Base-by-base conservation (phyloP, 1,140 invertebrate genomes). In the Drosophila sulfurigaster region DNA sequence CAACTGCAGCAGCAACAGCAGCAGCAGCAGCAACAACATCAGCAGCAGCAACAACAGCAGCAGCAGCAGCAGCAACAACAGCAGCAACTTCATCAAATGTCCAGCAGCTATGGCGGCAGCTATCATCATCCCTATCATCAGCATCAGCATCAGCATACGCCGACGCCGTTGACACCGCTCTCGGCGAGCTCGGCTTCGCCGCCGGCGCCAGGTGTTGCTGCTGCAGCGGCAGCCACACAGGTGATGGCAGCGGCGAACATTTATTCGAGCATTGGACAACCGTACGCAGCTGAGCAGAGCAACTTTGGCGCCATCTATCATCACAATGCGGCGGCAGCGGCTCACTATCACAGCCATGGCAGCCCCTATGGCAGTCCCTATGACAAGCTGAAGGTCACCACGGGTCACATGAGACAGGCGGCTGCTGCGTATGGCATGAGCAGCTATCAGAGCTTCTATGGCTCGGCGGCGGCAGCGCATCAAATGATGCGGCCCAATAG, bases 221-320 rank as follows among this genome's bases (percentile, higher is more conserved):
- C 56, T 1, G 67, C 69, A 8, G 41, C 73, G 3, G 66, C 56
- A 2, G 52, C 74, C 8, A 62, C 65, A 2, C 87, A 86, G 45
- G 75, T 76, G 7, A 80, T 86, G 78, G 63, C 82, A 0, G 83
- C 83, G 13, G 80, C 85, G 13, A 92, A 87, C 45, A 89, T 92
- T 5, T 92, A 92, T 45, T 86, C 88, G 0, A 75, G 81, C 56
- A 90, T 93, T 16, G 86, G 88, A 0, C 93, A 94, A 49, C 93
- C 93, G 0, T 94, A 94, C 75, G 86, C 81, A 10, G 75, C 86
- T 6, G 94, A 94, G 62, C 91, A 93, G 62, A 93, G 94, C 48
- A 93, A 93, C 41, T 94, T 94, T 68, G 93, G 94, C 3, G 93
- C 94, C 2, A 93, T 94, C 32, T 94, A 94, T 87, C 93, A 93